Evolutionary conservation across 2,113 vertebrate genomes (phyloP).

Genomic region (Speoplatyrhinus poulsoni): DNA sequence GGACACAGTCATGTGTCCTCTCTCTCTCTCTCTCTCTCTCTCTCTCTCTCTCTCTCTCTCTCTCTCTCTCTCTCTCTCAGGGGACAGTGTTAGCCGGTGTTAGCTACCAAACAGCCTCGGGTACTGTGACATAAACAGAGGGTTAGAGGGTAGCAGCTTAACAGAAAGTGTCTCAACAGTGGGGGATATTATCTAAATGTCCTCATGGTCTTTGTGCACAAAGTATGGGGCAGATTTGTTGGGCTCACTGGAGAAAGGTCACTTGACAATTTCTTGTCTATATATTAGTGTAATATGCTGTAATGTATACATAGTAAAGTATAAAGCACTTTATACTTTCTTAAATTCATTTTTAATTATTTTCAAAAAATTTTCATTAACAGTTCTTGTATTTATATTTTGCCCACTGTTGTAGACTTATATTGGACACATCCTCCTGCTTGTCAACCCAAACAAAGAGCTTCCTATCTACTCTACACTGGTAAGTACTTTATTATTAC

Average conservation of each 20-base stretch:
- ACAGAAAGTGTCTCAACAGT: constrained; percentile 29
- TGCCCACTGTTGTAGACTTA: constrained; percentile 83
- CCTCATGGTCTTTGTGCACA: constrained; percentile 5
- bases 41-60: neutral
- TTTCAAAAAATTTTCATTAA: no score
- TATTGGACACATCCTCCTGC: constrained; percentile 90
- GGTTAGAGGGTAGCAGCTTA: constrained; percentile 31
- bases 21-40: no score
- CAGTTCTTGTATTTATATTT: constrained; percentile 3
- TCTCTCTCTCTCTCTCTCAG: constrained; percentile 5
- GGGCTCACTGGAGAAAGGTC: constrained; percentile 26
- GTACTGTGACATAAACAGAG: constrained; percentile 20
- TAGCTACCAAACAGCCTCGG: constrained; percentile 33
- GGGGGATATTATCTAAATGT: constrained; percentile 29
- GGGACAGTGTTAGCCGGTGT: constrained; percentile 24
- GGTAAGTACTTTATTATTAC: constrained; percentile 74
- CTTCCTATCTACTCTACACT: constrained; percentile 92
- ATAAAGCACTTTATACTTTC: no score
- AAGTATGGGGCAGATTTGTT: constrained; percentile 12
- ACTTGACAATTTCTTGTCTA: neutral
- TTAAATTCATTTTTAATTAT: no score
- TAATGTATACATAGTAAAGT: no score
- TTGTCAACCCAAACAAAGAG: constrained; percentile 95
- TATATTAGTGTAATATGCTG: no score
- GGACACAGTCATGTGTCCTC: no score